Base-by-base conservation (phyloP, 2,888 invertebrate genomes). In the Brachynemurus nebulosus region DNA sequence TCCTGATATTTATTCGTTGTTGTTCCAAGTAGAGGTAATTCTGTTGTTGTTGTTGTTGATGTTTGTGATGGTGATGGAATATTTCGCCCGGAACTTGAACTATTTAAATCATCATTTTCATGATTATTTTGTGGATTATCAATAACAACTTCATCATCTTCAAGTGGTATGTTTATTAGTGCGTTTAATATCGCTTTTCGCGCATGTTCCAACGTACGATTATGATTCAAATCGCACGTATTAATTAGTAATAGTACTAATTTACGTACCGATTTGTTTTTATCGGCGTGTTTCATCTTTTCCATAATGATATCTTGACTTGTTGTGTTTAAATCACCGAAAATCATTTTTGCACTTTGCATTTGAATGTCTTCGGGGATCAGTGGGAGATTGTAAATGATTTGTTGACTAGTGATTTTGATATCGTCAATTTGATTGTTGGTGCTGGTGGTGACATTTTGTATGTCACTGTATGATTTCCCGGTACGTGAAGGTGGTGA, bases 241-340 rank as follows among this genome's bases (percentile, higher is more conserved):
- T 81, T 85, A 16, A 88, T 83, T 47, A 88, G 64, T 19, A 88
- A 61, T 21, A 88, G 64, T 45, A 88, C 78, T 21, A 88, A 65
- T 50, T 83, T 70, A 40, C 80, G 70, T 0, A 85, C 83, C 1
- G 81, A 77, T 45, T 80, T 80, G 51, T 86, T 84, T 51, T 74
- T 76, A 52, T 79, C 79, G 0, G 86, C 86, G 58, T 84, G 81
- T 56, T 81, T 79, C 86, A 88, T 86, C 30, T 85, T 82, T 48
- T 76, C 74, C 71, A 85, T 76, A 44, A 88, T 67, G 51, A 82
- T 81, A 47, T 77, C 71, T 1, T 80, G 74, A 48, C 84, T 82
- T 0, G 82, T 78, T 8, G 79, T 78, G 54, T 86, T 86, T 48
- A 86, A 68, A 14, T 76, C 78, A 1, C 78, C 79, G 58, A 86